Percentiles rank a stretch among this genome's conserved stretches.
These are phyloP conservation scores for Rapana venosa DNA, from an alignment of 2,888 invertebrate species.

Conservation along the genomic window DNA sequence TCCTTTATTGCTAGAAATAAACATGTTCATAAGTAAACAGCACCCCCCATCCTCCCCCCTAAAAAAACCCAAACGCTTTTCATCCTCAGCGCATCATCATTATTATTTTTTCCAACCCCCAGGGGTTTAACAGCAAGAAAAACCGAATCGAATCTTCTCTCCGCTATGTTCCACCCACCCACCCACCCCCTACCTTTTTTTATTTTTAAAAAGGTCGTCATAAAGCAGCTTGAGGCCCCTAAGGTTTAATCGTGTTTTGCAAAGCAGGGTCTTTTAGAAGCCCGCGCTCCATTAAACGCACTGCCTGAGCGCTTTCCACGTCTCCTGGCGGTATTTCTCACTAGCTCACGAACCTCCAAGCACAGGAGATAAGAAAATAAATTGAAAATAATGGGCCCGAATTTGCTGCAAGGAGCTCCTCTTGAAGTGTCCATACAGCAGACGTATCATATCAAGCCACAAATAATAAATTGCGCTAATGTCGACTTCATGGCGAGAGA, in stretches of 20 bases:
- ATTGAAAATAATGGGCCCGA: constrained; percentile 45
- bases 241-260: constrained; percentile 37
- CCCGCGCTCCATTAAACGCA: constrained; percentile 39
- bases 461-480: constrained; percentile 45
- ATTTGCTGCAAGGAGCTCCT: constrained; percentile 28
- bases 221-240: neutral
- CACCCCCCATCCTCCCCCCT: no score
- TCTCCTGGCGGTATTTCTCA: constrained; percentile 23
- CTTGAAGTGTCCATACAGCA: constrained; percentile 44
- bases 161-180: no score
- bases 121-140: no score
- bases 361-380: constrained; percentile 39
- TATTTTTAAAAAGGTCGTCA: no score
- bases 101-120: no score
- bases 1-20: no score
- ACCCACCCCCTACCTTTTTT: no score
- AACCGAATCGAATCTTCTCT: no score
- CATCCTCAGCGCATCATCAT: no score
- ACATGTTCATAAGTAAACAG: no score
- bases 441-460: constrained; percentile 45
- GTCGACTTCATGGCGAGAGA: constrained; percentile 31
- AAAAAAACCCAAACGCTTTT: no score
- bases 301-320: constrained; percentile 15
- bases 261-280: neutral
- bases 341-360: constrained; percentile 31